phyloP scores from a whole-genome alignment of 2,888 invertebrate genomes.

The Ligdia adustata region DNA sequence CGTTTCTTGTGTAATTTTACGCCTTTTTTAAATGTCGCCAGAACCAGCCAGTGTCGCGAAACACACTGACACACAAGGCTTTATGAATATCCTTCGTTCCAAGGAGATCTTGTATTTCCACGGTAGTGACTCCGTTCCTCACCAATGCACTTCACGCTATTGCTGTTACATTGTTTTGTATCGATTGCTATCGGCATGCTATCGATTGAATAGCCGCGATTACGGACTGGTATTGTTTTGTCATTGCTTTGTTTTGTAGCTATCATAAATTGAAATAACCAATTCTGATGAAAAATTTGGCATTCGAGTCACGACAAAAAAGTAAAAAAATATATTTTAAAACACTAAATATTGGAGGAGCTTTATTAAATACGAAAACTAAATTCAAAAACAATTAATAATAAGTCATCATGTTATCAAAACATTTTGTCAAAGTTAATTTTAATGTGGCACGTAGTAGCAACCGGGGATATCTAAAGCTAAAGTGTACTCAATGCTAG shows the following conservation, averaged over 20 bases:
- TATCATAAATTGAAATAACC: no score
- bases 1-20: conserved; percentile 10
- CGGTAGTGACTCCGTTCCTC: conserved; percentile 61
- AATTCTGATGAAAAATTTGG: no score
- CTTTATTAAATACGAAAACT: no score
- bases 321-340: no score
- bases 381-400: no score
- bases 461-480: no score
- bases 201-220: conserved; percentile 32
- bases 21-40: conserved; percentile 30
- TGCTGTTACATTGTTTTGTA: conserved; percentile 55
- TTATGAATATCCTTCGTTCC: conserved; percentile 52
- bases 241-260: conserved; percentile 21
- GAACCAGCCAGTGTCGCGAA: conserved; percentile 41
- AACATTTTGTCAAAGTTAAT: no score
- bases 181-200: conserved; percentile 48
- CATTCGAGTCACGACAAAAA: no score
- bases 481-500: no score
- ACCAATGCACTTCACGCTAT: conserved; percentile 52
- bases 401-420: no score
- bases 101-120: conserved; percentile 61
- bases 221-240: conserved; percentile 31
- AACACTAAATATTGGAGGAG: no score
- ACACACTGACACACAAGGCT: conserved; percentile 46
- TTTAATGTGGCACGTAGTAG: no score